These are phyloP conservation scores for Bombus turneri DNA, from an alignment of 1,140 invertebrate species.

Conservation along the genomic window DNA sequence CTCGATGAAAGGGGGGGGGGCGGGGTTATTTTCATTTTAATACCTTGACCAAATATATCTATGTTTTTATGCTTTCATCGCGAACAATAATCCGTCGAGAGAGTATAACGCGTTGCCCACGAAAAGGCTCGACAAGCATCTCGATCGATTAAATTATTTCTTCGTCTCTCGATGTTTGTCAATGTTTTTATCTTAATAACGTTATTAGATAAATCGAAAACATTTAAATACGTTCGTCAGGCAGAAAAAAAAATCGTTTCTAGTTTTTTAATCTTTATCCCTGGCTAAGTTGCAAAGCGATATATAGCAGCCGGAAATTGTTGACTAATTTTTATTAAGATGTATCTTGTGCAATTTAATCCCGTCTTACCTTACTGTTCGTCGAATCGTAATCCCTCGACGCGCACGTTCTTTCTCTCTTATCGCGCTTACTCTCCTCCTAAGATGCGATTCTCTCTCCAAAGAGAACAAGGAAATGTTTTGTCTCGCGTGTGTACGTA, in stretches of 20 bases:
- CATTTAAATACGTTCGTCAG: not conserved
- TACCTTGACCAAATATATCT: not conserved
- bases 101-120: too few species aligned
- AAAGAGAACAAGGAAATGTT: conserved; percentile 20
- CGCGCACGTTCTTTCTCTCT: conserved; percentile 3
- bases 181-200: not conserved
- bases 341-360: conserved; percentile 1
- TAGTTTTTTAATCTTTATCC: not conserved
- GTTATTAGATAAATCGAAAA: not conserved
- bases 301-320: not conserved
- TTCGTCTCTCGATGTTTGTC: not conserved
- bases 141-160: not conserved
- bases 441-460: conserved; percentile 4
- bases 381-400: not conserved
- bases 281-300: not conserved
- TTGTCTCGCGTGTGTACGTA: conserved; percentile 21
- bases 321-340: not conserved
- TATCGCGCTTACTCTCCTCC: not conserved
- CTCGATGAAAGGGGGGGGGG: not conserved
- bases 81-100: not conserved
- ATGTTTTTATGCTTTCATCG: too few species aligned
- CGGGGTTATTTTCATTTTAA: not conserved
- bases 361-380: not conserved
- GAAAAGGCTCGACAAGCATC: not conserved
- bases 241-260: too few species aligned